Evolutionary conservation across 2,113 vertebrate species (phyloP), one percentile per base, ranked within the genome.

Genomic region (Ranitomeya imitator): DNA sequence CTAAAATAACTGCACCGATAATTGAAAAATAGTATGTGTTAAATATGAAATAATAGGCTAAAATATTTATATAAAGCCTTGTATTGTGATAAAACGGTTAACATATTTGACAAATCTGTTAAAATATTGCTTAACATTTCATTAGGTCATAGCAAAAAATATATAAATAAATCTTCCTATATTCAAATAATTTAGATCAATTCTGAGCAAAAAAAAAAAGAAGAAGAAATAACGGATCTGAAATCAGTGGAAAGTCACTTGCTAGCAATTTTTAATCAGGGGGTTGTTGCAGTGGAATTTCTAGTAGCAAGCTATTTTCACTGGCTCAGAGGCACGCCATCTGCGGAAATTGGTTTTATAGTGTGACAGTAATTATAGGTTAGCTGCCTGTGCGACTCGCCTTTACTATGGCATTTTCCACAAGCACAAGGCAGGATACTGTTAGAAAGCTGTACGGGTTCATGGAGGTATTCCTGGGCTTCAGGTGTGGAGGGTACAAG

Each of bases 291-390:
- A 21, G 4, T 76, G 37, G 37, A 76, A 45, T 76, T 45, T 52
- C 16, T 76, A 21, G 73, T 52, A 51, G 37, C 16, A 11, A 51
- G 73, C 73, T 76, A 76, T 76, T 76, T 74, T 76, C 73, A 76
- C 73, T 76, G 73, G 37, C 73, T 76, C 73, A 52, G 31, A 52
- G n/a, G 54, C 78, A 80, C 78, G 31, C 78, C 54, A 80, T 59
- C 54, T 59, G 55, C n/a, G 60, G 52, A 59, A 59, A 80, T 31
- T 80, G 52, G 78, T 76, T 76, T 76, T 76, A 52, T 45, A 76
- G 73, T 76, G 73, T 76, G 73, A 52, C 73, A 76, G 73, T 76
- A 76, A 76, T 76, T 51, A 76, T 76, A 76, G 73, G 73, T 76
- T 76, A 76, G 73, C 52, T 52, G 73, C 73, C 73, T 76, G 73